Base-by-base conservation (phyloP, 1,140 invertebrate genomes). In the Choristoneura fumiferana region DNA sequence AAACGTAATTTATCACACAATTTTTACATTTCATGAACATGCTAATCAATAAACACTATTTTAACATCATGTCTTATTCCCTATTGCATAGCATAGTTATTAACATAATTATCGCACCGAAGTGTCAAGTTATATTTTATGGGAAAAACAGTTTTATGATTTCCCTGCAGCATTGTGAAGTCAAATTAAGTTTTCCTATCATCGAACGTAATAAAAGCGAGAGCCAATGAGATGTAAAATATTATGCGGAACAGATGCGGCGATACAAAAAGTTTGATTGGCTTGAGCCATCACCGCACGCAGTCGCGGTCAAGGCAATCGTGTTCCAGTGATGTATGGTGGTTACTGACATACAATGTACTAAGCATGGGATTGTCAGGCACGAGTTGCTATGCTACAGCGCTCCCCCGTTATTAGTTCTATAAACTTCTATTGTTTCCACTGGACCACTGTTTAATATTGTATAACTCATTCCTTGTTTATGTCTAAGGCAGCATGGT, bases 201-300 rank as follows among this genome's bases (percentile, higher is more conserved):
- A 49, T n/a, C 40, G 40, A 49, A 49, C 6, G 4, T 13, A 14
- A 49, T 33, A 49, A 49, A 22, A 29, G 43, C 43, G 43, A 22
- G 43, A 22, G 12, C 18, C 22, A 49, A 49, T 49, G 43, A 49
- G 43, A 29, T 49, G 18, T 14, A 22, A 49, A 22, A 33, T 22
- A 18, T 49, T 49, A 49, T 49, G 43, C 43, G 43, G 6, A 49
- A 18, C 43, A 49, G 43, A 49, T 49, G 43, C 22, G 43, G 43
- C 22, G 43, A 18, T 18, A 49, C 22, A 49, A 49, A 49, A 49
- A 49, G 43, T 49, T 49, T 49, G 43, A 49, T 49, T 49, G 40
- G 43, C 43, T 22, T 2, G 22, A 29, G 22, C 22, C 22, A 29
- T 29, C 22, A 6, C 18, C 18, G 43, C 22, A 29, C 22, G 22